Percentiles rank a stretch among this genome's conserved stretches.
phyloP scores from a whole-genome alignment of 1,140 invertebrate genomes.

The Calosoma granatense region DNA sequence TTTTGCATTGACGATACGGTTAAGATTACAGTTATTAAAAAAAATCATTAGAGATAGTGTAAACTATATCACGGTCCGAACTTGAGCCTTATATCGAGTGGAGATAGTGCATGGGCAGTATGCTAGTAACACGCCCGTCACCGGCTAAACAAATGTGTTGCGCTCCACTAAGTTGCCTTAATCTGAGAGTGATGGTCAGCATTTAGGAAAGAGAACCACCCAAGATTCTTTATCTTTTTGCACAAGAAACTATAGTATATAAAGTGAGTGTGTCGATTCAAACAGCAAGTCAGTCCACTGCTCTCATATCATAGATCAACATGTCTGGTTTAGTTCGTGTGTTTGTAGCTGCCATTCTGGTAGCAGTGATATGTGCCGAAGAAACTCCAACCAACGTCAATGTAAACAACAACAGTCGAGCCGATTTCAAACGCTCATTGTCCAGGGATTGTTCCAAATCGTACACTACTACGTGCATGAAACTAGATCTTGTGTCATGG shows the following conservation, averaged over 20 bases:
- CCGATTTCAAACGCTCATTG: conserved; percentile 32
- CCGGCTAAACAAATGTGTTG: conserved; percentile 18
- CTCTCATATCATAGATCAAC: conserved; percentile 11
- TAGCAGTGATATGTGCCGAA: conserved; percentile 11
- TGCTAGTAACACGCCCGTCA: conserved; percentile 10
- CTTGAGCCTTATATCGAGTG: conserved; percentile 10
- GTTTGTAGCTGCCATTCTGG: conserved; percentile 6
- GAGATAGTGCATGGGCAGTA: conserved; percentile 4
- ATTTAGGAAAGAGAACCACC: conserved; percentile 15
- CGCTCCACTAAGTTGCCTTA: conserved; percentile 24
- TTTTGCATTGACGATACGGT: conserved; percentile 10
- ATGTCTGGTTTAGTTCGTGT: conserved; percentile 10
- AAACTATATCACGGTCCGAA: conserved; percentile 8
- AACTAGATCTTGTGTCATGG: conserved; percentile 67
- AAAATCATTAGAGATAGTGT: conserved; percentile 15
- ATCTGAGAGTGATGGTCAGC: conserved; percentile 14
- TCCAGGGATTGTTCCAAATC: conserved; percentile 54
- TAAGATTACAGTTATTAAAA: conserved; percentile 21
- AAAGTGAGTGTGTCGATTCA: conserved; percentile 9
- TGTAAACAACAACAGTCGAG: conserved; percentile 19
- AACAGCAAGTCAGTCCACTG: conserved; percentile 3
- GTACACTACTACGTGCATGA: conserved; percentile 65
- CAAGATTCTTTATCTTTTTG: conserved; percentile 14
- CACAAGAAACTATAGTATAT: conserved; percentile 14
- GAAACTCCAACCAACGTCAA: conserved; percentile 11